Evolutionary conservation across 2,113 vertebrate genomes (phyloP).

Genomic region (Cervus canadensis): DNA sequence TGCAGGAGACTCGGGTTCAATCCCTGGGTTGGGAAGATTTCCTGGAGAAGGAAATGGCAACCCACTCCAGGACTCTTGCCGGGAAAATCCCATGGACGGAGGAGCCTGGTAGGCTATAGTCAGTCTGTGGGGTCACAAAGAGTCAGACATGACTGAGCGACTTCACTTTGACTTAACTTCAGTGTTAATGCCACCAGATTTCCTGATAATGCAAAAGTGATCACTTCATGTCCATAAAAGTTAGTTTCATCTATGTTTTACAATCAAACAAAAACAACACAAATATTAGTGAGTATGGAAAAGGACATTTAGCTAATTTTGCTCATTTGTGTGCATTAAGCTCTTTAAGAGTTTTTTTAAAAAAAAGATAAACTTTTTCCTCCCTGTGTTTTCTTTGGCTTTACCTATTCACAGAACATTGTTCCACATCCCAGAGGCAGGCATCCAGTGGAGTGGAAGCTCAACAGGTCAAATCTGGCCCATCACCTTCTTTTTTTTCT

Average conservation of each 20-base stretch:
- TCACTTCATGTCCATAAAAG: neutral
- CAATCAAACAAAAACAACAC: neutral
- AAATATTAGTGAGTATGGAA: neutral
- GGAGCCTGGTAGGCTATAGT: too few species aligned
- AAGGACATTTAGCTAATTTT: neutral
- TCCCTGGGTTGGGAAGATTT: too few species aligned
- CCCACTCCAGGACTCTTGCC: too few species aligned
- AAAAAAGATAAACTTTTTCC: neutral
- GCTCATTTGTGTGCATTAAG: neutral
- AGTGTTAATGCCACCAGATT: neutral
- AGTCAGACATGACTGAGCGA: too few species aligned
- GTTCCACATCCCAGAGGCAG: neutral
- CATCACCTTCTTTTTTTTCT: neutral
- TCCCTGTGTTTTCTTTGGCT: neutral
- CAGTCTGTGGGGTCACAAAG: too few species aligned
- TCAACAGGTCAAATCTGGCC: neutral
- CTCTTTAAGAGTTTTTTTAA: neutral
- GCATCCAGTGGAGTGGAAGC: neutral
- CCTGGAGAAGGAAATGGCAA: too few species aligned
- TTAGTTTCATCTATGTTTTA: neutral
- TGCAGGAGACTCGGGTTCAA: accelerated
- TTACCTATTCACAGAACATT: neutral
- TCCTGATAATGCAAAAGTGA: neutral
- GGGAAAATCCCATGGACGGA: too few species aligned
- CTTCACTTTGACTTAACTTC: neutral